These are phyloP conservation scores for Sturnira hondurensis DNA, from an alignment of 2,113 vertebrate genomes.

Conservation along the genomic window DNA sequence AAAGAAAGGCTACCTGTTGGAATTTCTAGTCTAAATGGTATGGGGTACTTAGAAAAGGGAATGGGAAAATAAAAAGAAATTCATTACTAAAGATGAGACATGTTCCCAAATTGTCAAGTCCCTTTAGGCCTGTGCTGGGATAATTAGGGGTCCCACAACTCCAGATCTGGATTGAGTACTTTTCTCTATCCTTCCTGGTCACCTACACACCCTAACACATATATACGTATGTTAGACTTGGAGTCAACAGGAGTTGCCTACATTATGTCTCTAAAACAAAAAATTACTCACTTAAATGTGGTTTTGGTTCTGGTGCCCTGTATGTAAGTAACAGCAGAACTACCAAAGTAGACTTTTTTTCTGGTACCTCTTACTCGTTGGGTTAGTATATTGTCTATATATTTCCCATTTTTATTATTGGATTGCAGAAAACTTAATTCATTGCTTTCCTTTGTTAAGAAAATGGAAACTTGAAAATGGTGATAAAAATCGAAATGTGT, in stretches of 20 bases:
- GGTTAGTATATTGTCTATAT: not conserved
- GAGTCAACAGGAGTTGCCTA: not conserved
- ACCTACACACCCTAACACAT: not conserved
- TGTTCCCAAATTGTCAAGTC: not conserved
- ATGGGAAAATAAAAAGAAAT: not conserved
- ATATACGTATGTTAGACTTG: not conserved
- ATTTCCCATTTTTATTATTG: slow-evolving; percentile 22
- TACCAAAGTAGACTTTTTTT: not conserved
- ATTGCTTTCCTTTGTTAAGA: slow-evolving; percentile 51
- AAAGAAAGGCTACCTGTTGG: not conserved
- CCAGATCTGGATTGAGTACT: not conserved
- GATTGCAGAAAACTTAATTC: not conserved
- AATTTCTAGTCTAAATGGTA: not conserved
- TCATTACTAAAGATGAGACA: not conserved
- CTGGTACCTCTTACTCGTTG: not conserved
- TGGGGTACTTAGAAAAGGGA: not conserved
- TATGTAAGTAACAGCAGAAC: not conserved
- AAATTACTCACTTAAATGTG: not conserved
- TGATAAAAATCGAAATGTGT: slow-evolving; percentile 32
- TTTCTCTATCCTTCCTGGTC: not conserved
- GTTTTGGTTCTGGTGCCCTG: not conserved
- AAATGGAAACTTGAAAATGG: slow-evolving; percentile 45
- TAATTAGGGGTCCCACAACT: not conserved
- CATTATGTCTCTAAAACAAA: not conserved
- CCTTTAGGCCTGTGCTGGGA: not conserved